Percentiles rank a stretch among this genome's conserved stretches.
Conservation (phyloP, 2,113 vertebrate species). For the Grantiella picta region DNA sequence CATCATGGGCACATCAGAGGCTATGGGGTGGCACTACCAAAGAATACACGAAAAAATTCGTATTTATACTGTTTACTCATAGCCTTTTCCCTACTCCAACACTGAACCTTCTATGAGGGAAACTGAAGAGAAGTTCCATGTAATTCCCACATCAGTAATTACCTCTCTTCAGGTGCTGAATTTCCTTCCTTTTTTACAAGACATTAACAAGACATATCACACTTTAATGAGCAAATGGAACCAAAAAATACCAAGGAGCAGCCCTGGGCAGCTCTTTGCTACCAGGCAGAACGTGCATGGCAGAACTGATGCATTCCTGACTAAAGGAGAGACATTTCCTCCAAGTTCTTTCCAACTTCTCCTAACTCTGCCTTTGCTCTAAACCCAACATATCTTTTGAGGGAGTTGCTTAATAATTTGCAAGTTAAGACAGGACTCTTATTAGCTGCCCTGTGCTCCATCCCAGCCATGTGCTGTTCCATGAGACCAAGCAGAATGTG, state of each 20-base stretch:
- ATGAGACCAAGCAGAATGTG: neutral
- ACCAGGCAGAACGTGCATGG: neutral
- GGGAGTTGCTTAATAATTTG: neutral
- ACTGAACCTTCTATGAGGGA: neutral
- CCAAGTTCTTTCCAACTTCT: neutral
- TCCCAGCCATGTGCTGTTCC: neutral
- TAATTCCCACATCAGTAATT: neutral
- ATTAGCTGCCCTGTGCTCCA: neutral
- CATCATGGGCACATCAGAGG: rapidly evolving
- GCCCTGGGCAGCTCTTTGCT: neutral
- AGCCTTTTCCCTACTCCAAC: neutral
- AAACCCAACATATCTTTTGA: neutral
- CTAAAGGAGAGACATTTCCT: neutral
- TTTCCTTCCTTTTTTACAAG: neutral
- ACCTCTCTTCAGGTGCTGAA: neutral
- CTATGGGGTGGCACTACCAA: neutral
- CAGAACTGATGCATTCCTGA: neutral
- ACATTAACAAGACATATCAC: neutral
- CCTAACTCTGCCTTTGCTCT: neutral
- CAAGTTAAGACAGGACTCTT: neutral
- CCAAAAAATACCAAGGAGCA: neutral
- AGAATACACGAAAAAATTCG: neutral
- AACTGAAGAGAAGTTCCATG: neutral
- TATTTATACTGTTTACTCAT: neutral
- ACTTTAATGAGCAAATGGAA: neutral